phyloP scores from a whole-genome alignment of 2,113 vertebrate species.

The Dipodomys spectabilis region DNA sequence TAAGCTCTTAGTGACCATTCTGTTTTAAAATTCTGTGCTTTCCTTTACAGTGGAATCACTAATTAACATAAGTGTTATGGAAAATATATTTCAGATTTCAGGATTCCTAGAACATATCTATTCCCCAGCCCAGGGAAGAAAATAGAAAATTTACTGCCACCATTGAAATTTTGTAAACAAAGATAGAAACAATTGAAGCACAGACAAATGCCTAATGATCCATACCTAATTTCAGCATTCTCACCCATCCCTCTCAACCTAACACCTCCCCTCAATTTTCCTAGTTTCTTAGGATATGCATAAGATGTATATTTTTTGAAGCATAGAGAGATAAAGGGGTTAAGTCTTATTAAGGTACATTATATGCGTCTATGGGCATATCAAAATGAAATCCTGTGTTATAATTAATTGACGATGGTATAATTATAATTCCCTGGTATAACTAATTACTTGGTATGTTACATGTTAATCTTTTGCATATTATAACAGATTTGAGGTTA shows the following conservation, averaged over 20 bases:
- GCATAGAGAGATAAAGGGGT: not conserved
- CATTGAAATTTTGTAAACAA: not conserved
- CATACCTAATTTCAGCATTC: not conserved
- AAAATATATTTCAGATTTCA: constrained; percentile 36
- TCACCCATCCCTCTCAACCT: too few relatives aligned
- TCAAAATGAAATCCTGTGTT: too few relatives aligned
- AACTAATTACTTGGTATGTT: too few relatives aligned
- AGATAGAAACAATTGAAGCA: not conserved
- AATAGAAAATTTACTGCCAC: not conserved
- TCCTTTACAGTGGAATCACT: constrained; percentile 13
- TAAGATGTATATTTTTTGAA: not conserved
- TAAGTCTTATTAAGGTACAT: too few relatives aligned
- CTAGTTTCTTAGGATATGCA: too few relatives aligned
- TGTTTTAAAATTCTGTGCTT: not conserved
- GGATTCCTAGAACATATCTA: constrained; percentile 37
- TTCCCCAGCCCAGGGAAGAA: constrained; percentile 21
- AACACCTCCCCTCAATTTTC: too few relatives aligned
- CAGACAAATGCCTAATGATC: not conserved
- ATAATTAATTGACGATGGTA: too few relatives aligned
- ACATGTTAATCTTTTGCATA: not conserved
- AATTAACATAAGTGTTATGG: not conserved
- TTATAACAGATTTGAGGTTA: not conserved
- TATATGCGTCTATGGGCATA: too few relatives aligned
- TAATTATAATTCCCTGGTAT: too few relatives aligned
- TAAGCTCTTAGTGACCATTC: not conserved